Evolutionary conservation across 2,888 invertebrate genomes (phyloP), one percentile per base, ranked within the genome.

Genomic region (Pseudococcus jackbeardsleyi): DNA sequence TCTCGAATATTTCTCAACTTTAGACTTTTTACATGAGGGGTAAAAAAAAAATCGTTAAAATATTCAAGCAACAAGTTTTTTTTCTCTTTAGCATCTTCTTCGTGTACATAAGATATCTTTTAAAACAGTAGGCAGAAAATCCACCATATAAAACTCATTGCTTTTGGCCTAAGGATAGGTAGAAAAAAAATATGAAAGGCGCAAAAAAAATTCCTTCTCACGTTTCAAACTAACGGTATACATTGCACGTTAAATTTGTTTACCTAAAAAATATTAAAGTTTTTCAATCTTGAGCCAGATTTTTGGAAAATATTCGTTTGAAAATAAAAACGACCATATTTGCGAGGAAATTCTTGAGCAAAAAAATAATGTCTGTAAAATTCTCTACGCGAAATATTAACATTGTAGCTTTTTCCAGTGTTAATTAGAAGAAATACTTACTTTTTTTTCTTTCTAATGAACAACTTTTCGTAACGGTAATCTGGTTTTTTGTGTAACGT

Each of bases 21-120:
- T 8, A 68, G 19, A 68, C 68, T 26, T 11, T n/a, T 68, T 33
- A 39, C 12, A 33, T 33, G 22, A 22, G 22, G 15, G 15, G 4
- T 33, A 33, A 59, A 26, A 72, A 72, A 72, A 72, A 72, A 72
- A 72, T 33, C 8, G 33, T 33, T 72, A 72, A 72, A 33, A 72
- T 72, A 72, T 72, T 72, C 72, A 72, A 72, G 72, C 72, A 72
- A 72, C 72, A 72, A 72, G 72, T 72, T 72, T 68, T 72, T 33
- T 17, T 39, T 26, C 11, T 26, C 17, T 72, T 72, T 72, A 17
- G 12, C 22, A 64, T 64, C 9, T 59, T 64, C 64, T 64, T n/a
- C n/a, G 17, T 59, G 59, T 64, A 11, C 22, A 22, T 8, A 72
- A 15, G 15, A 72, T 72, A n/a, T 72, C 33, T 33, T 72, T 72